A percentile compares a stretch with the other conserved stretches of the same genome.
phyloP scores from a whole-genome alignment of 2,888 invertebrate species.

The Tachina lurida region DNA sequence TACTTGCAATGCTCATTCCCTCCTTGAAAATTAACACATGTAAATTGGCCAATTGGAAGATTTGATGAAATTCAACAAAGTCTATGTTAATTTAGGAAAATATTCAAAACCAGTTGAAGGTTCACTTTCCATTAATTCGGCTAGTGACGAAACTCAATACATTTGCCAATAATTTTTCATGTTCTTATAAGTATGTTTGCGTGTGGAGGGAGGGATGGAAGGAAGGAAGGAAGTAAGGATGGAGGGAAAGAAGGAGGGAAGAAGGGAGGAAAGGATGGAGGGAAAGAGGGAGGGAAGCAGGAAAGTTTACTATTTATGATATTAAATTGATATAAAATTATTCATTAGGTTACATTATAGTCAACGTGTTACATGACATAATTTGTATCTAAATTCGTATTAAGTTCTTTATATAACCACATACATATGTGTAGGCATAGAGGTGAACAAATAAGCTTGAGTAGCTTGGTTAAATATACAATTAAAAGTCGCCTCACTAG shows the following conservation, averaged over 20 bases:
- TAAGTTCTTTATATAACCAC: conserved; percentile 5
- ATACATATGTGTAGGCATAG: not conserved
- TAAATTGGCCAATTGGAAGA: too few relatives aligned
- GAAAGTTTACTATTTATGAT: not conserved
- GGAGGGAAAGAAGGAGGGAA: too few relatives aligned
- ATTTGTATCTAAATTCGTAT: conserved; percentile 43
- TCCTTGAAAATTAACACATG: too few relatives aligned
- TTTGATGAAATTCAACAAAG: too few relatives aligned
- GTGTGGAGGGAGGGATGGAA: too few relatives aligned
- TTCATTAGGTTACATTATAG: conserved; percentile 1
- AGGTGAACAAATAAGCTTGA: not conserved
- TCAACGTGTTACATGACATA: conserved; percentile 47
- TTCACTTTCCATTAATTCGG: not conserved
- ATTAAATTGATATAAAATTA: conserved; percentile 12
- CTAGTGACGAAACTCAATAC: not conserved
- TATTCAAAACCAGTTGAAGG: too few relatives aligned
- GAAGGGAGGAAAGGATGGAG: too few relatives aligned
- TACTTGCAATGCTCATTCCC: too few relatives aligned
- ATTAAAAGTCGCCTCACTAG: not conserved
- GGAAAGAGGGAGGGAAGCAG: too few relatives aligned
- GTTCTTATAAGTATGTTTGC: not conserved
- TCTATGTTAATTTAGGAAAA: too few relatives aligned
- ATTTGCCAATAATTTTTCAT: conserved; percentile 3
- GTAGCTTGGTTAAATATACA: not conserved
- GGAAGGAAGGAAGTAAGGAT: too few relatives aligned